phyloP scores from a whole-genome alignment of 2,888 invertebrate species.

The Cataglyphis altisquamis region DNA sequence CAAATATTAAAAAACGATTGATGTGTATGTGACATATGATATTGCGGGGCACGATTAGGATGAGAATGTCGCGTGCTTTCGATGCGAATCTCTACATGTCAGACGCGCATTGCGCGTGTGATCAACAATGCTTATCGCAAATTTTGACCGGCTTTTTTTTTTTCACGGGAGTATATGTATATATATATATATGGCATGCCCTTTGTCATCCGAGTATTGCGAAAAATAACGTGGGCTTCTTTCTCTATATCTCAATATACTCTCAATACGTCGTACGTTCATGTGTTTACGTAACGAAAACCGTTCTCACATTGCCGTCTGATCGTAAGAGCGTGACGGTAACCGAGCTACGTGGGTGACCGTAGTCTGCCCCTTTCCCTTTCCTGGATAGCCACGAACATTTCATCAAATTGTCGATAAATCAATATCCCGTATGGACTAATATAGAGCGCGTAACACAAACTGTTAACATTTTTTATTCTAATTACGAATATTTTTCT shows the following conservation, averaged over 20 bases:
- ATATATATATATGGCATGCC: background rate
- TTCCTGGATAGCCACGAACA: conserved; percentile 38
- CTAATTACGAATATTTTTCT: background rate
- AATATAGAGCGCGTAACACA: background rate
- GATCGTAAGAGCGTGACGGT: conserved; percentile 79
- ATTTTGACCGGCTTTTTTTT: conserved; percentile 64
- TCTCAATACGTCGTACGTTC: conserved; percentile 36
- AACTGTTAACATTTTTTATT: background rate
- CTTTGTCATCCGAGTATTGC: conserved; percentile 58
- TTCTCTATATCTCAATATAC: background rate
- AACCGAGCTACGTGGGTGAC: conserved; percentile 66
- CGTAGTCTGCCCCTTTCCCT: conserved; percentile 31
- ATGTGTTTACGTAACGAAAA: conserved; percentile 74
- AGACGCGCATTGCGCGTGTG: background rate
- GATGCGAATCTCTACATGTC: background rate
- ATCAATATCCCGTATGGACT: conserved; percentile 5
- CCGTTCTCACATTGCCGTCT: conserved; percentile 71
- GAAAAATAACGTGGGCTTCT: conserved; percentile 64
- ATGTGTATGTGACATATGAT: background rate
- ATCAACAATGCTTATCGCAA: conserved; percentile 15
- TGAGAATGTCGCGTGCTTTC: background rate
- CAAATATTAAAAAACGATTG: background rate
- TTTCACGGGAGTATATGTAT: conserved; percentile 13
- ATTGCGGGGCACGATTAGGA: background rate
- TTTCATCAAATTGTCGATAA: conserved; percentile 46